Conservation (phyloP, 2,888 invertebrate species). For the Chrysina gloriosa region DNA sequence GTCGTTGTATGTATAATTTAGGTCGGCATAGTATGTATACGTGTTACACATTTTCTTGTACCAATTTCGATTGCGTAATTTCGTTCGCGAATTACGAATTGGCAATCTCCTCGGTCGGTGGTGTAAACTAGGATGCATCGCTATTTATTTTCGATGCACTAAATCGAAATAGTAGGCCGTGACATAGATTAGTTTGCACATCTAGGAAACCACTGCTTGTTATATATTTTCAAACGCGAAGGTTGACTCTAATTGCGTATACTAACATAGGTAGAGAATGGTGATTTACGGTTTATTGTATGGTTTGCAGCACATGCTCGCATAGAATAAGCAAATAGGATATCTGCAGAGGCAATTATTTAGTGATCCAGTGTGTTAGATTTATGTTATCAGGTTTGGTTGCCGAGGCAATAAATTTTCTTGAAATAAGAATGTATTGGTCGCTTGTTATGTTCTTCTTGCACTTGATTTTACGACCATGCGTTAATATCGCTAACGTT, state of each 20-base stretch:
- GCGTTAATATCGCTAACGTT: too few species aligned
- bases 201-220: neutral
- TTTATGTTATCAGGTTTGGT: too few species aligned
- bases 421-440: too few species aligned
- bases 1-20: neutral
- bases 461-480: too few species aligned
- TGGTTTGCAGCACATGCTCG: too few species aligned
- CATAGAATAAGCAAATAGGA: too few species aligned
- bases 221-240: conserved; percentile 2
- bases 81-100: neutral
- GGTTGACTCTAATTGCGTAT: conserved; percentile 6
- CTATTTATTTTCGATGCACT: conserved; percentile 21
- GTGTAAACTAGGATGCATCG: conserved; percentile 12
- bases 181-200: conserved; percentile 10
- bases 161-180: conserved; percentile 18
- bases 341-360: too few species aligned
- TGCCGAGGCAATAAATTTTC: too few species aligned
- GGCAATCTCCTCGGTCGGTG: neutral
- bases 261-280: neutral
- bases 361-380: too few species aligned
- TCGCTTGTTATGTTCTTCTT: too few species aligned
- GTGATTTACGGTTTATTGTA: neutral
- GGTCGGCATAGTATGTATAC: neutral
- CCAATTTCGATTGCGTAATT: conserved; percentile 11
- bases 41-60: neutral